Evolutionary conservation across 2,797 vertebrate species (phyloP), one percentile per base, ranked within the genome.

Genomic region (Heliangelus exortis): DNA sequence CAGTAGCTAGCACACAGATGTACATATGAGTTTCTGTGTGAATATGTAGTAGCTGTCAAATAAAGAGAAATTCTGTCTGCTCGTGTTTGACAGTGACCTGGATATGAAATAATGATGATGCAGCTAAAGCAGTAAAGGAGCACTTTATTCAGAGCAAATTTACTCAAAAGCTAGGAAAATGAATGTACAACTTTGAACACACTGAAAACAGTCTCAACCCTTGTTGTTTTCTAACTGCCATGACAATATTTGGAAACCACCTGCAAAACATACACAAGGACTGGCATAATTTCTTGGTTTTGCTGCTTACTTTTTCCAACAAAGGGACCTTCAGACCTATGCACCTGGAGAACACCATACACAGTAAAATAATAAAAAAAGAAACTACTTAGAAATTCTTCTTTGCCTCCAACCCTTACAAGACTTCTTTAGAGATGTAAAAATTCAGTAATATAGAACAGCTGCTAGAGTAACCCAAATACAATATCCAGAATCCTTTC

Each of bases 231-330:
- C 84, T 86, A 90, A 76, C 0, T 0, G 9, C 86, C 83, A 94
- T 74, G 77, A 85, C 86, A 95, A 45, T 85, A 81, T 63, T 92
- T 95, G 75, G 90, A 94, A 94, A 66, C 31, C 33, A 84, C 53
- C 47, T 43, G 34, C 85, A 62, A 93, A 80, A 62, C 28, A 23
- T n/a, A 74, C 25, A 75, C 76, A 89, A 54, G 54, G 53, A 62
- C 50, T 90, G 74, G 68, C 43, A 87, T 29, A 0, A 87, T 85
- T 83, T 76, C 63, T 71, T 79, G 43, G 11, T 3, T 71, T 89
- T 84, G 41, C 58, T 66, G 54, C 84, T 72, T 90, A 48, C 17
- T 81, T 45, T 90, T 89, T 68, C 72, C 43, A 63, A 68, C 72
- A 75, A 82, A 79, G 8, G 16, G 58, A 78, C 62, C 59, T 93